Evolutionary conservation across 2,113 vertebrate species (phyloP).

Genomic region (Corythoichthys haematopterus): DNA sequence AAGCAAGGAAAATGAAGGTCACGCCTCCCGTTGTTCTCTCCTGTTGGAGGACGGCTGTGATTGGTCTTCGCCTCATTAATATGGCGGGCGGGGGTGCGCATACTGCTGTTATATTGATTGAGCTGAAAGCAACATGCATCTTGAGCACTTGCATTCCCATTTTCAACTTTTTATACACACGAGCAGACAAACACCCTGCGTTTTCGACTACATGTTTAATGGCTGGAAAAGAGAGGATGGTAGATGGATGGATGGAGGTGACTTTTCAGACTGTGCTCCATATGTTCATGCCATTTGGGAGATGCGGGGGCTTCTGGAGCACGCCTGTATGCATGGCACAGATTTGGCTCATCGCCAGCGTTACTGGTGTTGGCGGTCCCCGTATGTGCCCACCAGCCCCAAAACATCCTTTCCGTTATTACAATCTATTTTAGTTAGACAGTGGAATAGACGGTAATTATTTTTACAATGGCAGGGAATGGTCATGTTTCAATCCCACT

Average conservation of each 20-base stretch:
- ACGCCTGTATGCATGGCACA: slow-evolving; percentile 48
- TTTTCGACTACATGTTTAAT: neutral
- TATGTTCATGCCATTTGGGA: slow-evolving; percentile 62
- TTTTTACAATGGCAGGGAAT: too few species aligned
- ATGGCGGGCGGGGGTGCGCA: slow-evolving; percentile 42
- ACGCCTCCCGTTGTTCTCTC: slow-evolving; percentile 22
- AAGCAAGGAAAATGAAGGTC: slow-evolving; percentile 30
- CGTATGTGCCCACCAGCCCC: slow-evolving; percentile 56
- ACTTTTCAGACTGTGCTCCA: slow-evolving; percentile 48
- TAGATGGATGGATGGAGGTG: slow-evolving; percentile 9
- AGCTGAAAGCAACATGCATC: slow-evolving; percentile 24
- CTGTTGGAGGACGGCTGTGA: slow-evolving; percentile 28
- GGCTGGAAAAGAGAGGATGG: slow-evolving; percentile 28
- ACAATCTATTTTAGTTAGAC: too few species aligned
- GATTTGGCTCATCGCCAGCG: slow-evolving; percentile 47
- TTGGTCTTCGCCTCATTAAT: slow-evolving; percentile 47
- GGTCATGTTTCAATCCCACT: too few species aligned
- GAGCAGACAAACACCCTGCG: neutral
- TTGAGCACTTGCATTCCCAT: slow-evolving; percentile 17
- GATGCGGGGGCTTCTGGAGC: slow-evolving; percentile 31
- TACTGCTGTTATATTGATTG: slow-evolving; percentile 47
- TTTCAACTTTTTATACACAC: slow-evolving; percentile 12
- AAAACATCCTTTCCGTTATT: too few species aligned
- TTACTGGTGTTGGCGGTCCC: slow-evolving; percentile 45
- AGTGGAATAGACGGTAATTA: too few species aligned